These are phyloP conservation scores for Anastrepha obliqua DNA, from an alignment of 1,140 invertebrate species.

Conservation along the genomic window DNA sequence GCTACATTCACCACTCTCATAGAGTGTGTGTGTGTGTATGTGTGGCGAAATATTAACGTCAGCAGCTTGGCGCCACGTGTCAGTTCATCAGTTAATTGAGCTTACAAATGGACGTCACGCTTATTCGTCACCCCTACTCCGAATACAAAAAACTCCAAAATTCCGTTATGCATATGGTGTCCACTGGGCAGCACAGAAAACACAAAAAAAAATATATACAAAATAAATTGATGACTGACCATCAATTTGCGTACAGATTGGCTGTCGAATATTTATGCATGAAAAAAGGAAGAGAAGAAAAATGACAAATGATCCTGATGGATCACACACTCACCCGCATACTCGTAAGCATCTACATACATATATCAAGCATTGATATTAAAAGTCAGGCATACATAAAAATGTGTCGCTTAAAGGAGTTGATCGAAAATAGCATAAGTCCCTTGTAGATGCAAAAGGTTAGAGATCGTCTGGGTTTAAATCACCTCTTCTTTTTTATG, in stretches of 20 bases:
- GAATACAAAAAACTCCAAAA: neutral
- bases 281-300: neutral
- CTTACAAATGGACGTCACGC: slow-evolving; percentile 39
- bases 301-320: slow-evolving; percentile 21
- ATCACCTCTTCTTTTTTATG: too few relatives aligned
- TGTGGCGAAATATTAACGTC: neutral
- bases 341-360: neutral
- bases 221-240: slow-evolving; percentile 71
- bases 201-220: slow-evolving; percentile 36
- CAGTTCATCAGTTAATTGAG: slow-evolving; percentile 54
- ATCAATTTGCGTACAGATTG: slow-evolving; percentile 67
- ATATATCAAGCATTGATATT: neutral
- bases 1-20: neutral
- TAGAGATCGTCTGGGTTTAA: too few relatives aligned
- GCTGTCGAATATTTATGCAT: neutral
- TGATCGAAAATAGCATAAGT: neutral
- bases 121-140: neutral
- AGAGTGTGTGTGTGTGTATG: neutral
- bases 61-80: slow-evolving; percentile 7
- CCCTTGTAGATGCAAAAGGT: too few relatives aligned
- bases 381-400: neutral
- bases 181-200: neutral
- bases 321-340: slow-evolving; percentile 43
- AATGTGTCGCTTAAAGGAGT: neutral
- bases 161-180: slow-evolving; percentile 46